These are phyloP conservation scores for Sphaerophoria rueppellii DNA, from an alignment of 2,888 invertebrate species.

Conservation along the genomic window DNA sequence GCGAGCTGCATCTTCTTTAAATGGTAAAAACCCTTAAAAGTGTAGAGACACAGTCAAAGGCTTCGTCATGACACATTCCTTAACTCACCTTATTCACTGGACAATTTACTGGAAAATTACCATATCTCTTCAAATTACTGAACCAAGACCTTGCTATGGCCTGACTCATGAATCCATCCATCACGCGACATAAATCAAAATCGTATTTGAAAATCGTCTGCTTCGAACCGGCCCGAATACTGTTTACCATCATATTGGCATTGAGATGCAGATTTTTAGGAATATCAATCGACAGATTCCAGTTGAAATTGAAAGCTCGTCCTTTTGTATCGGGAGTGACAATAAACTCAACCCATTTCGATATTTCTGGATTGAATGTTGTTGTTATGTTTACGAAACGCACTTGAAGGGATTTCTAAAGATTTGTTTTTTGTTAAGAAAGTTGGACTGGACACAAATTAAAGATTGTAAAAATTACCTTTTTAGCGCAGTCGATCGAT, in stretches of 20 bases:
- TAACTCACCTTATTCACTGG: background rate
- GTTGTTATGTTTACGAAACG: background rate
- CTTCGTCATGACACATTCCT: too few relatives aligned
- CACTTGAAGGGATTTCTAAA: too few relatives aligned
- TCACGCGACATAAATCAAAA: background rate
- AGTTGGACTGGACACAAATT: background rate
- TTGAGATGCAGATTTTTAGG: background rate
- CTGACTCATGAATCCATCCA: background rate
- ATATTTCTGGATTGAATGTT: background rate
- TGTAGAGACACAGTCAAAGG: too few relatives aligned
- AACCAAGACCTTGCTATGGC: background rate
- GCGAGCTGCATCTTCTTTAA: too few relatives aligned
- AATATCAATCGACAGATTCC: background rate
- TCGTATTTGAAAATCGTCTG: background rate
- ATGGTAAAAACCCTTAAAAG: too few relatives aligned
- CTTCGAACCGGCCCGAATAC: rapidly evolving
- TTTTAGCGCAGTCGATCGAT: too few relatives aligned
- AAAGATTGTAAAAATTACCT: background rate
- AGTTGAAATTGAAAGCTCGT: background rate
- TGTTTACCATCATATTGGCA: background rate
- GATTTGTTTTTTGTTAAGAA: too few relatives aligned
- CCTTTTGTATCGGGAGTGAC: background rate
- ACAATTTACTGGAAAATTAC: background rate
- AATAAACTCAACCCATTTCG: background rate
- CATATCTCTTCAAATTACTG: background rate